Conservation (phyloP, 2,888 invertebrate species). For the Aproaerema taeniolella region DNA sequence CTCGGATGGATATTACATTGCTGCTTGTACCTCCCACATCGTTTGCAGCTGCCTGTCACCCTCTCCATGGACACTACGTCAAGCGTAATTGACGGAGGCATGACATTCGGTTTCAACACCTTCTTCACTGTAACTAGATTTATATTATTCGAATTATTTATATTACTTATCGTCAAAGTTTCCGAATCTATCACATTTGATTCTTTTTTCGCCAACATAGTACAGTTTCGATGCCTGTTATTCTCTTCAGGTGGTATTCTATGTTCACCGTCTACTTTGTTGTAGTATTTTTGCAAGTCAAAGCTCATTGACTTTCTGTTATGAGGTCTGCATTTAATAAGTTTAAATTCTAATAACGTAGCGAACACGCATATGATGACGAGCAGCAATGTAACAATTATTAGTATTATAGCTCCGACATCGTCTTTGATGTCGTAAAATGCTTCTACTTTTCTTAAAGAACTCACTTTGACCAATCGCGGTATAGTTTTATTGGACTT, state of each 20-base stretch:
- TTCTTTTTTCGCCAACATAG: slow-evolving; percentile 24
- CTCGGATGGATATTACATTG: slow-evolving; percentile 44
- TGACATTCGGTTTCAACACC: slow-evolving; percentile 33
- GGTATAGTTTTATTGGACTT: slow-evolving; percentile 52
- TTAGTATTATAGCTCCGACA: slow-evolving; percentile 41
- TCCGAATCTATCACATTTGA: slow-evolving; percentile 24
- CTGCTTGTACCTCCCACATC: slow-evolving; percentile 64
- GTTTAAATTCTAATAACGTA: slow-evolving; percentile 60
- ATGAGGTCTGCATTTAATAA: slow-evolving; percentile 41
- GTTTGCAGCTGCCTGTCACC: slow-evolving; percentile 45
- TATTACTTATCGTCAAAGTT: slow-evolving; percentile 31
- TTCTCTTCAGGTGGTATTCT: slow-evolving; percentile 26
- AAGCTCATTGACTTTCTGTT: slow-evolving; percentile 48
- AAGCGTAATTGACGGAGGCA: slow-evolving; percentile 55
- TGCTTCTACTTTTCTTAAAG: slow-evolving; percentile 40
- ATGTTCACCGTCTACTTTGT: slow-evolving; percentile 20
- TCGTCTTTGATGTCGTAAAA: slow-evolving; percentile 44
- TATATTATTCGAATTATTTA: slow-evolving; percentile 38
- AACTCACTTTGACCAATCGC: slow-evolving; percentile 42
- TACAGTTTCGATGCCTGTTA: slow-evolving; percentile 26
- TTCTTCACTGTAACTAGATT: slow-evolving; percentile 47
- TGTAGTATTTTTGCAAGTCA: slow-evolving; percentile 41
- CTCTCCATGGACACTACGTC: slow-evolving; percentile 56
- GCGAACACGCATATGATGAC: slow-evolving; percentile 49
- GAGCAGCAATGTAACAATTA: slow-evolving; percentile 42